These are phyloP conservation scores for Plectrocnemia conspersa DNA, from an alignment of 1,140 invertebrate genomes.

Conservation along the genomic window DNA sequence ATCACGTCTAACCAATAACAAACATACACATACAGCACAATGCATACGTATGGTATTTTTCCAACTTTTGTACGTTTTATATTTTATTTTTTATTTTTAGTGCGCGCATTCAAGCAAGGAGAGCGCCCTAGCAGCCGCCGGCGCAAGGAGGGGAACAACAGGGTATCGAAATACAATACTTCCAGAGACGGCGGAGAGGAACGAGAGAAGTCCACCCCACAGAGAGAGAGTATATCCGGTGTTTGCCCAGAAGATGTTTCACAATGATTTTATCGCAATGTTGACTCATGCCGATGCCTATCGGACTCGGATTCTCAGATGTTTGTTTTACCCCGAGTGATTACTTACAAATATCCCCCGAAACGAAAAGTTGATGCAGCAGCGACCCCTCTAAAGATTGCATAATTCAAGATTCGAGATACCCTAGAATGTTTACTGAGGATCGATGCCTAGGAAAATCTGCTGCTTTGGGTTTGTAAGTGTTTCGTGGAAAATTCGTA, in stretches of 20 bases:
- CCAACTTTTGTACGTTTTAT: too few relatives aligned
- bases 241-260: constrained; percentile 34
- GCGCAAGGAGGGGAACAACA: not conserved
- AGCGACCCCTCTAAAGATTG: not conserved
- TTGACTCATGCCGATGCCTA: constrained; percentile 29
- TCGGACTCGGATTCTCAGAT: constrained; percentile 22
- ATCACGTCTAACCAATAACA: too few relatives aligned
- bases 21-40: too few relatives aligned
- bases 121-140: not conserved
- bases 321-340: constrained; percentile 28
- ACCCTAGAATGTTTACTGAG: too few relatives aligned
- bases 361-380: not conserved
- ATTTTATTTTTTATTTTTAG: too few relatives aligned
- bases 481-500: too few relatives aligned
- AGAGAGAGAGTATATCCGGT: too few relatives aligned
- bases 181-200: constrained; percentile 1
- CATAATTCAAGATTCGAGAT: not conserved
- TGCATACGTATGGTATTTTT: too few relatives aligned
- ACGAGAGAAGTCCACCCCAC: not conserved
- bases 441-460: too few relatives aligned
- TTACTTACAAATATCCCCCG: constrained; percentile 24
- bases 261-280: constrained; percentile 36
- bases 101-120: too few relatives aligned
- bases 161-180: constrained; percentile 33
- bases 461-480: too few relatives aligned